Evolutionary conservation across 2,888 invertebrate species (phyloP).

Genomic region (Drosophila neotestacea): DNA sequence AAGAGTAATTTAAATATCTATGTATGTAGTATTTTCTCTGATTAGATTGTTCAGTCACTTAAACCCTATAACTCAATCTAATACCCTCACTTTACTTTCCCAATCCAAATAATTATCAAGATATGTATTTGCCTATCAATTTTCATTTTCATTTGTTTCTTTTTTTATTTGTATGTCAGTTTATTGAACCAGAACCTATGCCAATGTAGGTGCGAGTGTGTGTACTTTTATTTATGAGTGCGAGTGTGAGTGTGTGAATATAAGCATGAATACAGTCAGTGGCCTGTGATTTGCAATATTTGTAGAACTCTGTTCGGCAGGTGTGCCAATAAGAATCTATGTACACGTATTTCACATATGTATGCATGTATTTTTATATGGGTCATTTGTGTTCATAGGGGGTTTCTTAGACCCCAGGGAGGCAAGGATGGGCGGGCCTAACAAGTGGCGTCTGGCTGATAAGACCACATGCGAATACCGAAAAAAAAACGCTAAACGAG

Average conservation of each 20-base stretch:
- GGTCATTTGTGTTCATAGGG: conserved; percentile 31
- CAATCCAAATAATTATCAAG: background rate
- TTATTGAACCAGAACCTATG: conserved; percentile 69
- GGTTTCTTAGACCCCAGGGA: background rate
- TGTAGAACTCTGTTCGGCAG: background rate
- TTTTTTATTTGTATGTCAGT: conserved; percentile 37
- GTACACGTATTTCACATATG: background rate
- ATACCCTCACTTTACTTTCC: background rate
- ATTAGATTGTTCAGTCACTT: background rate
- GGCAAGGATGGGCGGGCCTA: background rate
- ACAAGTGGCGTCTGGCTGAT: conserved; percentile 22
- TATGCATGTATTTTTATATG: conserved; percentile 25
- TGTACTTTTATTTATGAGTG: background rate
- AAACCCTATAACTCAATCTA: background rate
- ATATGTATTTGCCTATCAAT: background rate
- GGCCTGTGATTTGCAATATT: background rate
- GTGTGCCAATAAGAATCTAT: background rate
- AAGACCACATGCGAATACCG: conserved; percentile 3
- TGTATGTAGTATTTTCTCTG: background rate
- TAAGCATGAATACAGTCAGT: conserved; percentile 5
- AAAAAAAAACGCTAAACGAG: background rate
- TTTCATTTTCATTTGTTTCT: background rate
- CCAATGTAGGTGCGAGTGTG: conserved; percentile 39
- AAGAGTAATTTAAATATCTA: background rate
- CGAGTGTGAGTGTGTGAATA: background rate